Conservation (phyloP, 1,140 invertebrate species). For the Pogonomyrmex californicus region DNA sequence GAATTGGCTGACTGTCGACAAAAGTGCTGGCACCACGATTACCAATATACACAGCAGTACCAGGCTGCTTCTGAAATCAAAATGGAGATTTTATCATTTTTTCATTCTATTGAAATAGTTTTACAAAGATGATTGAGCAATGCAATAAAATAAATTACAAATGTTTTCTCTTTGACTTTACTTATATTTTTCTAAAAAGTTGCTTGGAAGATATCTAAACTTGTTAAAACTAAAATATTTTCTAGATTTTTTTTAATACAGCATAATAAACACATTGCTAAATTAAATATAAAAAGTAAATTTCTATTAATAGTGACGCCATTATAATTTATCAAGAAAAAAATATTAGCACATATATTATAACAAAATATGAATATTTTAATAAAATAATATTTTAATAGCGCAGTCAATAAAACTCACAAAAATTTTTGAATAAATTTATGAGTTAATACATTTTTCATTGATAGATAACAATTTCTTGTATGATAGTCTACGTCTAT, state of each 20-base stretch:
- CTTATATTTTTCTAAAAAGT: not conserved
- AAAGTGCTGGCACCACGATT: slow-evolving; percentile 76
- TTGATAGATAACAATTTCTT: not conserved
- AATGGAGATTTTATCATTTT: not conserved
- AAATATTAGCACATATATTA: not conserved
- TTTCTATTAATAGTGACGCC: not conserved
- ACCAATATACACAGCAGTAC: slow-evolving; percentile 78
- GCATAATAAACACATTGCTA: not conserved
- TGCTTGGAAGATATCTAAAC: not conserved
- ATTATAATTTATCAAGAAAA: not conserved
- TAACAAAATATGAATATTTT: not conserved
- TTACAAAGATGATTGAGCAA: not conserved
- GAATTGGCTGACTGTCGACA: slow-evolving; percentile 76
- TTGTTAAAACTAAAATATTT: not conserved
- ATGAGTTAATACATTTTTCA: not conserved
- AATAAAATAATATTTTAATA: not conserved
- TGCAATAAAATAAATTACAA: not conserved
- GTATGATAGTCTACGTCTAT: not conserved
- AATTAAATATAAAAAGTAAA: not conserved
- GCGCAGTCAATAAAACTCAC: not conserved
- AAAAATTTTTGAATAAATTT: too few species aligned
- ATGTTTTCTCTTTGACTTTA: not conserved
- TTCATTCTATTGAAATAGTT: not conserved
- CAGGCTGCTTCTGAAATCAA: slow-evolving; percentile 81
- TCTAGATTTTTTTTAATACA: not conserved